Conservation (phyloP, 2,888 invertebrate genomes). For the Metellina segmentata region DNA sequence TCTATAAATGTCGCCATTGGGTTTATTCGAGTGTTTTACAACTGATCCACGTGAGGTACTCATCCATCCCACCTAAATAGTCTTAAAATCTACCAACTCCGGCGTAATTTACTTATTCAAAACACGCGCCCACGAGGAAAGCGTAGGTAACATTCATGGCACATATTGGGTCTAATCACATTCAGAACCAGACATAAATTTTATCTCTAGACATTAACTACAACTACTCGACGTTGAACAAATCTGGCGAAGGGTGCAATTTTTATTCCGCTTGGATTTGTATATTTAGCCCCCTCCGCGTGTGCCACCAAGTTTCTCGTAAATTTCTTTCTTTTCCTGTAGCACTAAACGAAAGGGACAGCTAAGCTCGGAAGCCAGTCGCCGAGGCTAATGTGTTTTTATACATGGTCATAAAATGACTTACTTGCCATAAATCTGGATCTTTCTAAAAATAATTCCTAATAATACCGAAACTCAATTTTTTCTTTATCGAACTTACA, state of each 20-base stretch:
- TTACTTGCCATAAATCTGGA: constrained; percentile 4
- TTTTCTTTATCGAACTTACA: no score
- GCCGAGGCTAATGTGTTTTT: constrained; percentile 28
- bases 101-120: constrained; percentile 67
- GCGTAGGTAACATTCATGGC: constrained; percentile 65
- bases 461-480: no score
- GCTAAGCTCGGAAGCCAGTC: background rate
- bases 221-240: constrained; percentile 38
- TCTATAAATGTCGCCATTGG: constrained; percentile 72
- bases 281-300: constrained; percentile 55
- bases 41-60: constrained; percentile 16
- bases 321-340: constrained; percentile 13
- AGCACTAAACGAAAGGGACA: constrained; percentile 15
- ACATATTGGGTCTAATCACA: constrained; percentile 60
- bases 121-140: constrained; percentile 43
- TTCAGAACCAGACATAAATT: constrained; percentile 64
- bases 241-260: background rate
- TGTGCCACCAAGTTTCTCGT: constrained; percentile 39
- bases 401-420: constrained; percentile 19
- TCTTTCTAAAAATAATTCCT: no score
- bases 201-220: constrained; percentile 68
- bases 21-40: constrained; percentile 42
- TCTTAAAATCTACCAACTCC: constrained; percentile 25
- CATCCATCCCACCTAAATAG: constrained; percentile 20
- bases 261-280: constrained; percentile 55